These are phyloP conservation scores for Eupithecia abbreviata DNA, from an alignment of 2,888 invertebrate species.

Conservation along the genomic window DNA sequence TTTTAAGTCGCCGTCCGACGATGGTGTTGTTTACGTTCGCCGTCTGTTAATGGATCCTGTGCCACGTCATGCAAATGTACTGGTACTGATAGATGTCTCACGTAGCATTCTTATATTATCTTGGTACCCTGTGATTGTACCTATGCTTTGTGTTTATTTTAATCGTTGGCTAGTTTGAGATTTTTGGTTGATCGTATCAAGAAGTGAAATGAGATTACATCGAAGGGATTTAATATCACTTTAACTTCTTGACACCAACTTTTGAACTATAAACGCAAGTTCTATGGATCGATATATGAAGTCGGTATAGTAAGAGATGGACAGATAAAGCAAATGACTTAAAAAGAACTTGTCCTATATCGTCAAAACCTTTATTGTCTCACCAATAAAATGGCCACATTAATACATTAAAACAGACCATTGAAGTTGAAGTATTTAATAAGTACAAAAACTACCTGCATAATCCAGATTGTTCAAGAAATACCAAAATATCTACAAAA, in stretches of 20 bases:
- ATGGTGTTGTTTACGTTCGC: conserved; percentile 65
- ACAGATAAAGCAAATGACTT: too few relatives aligned
- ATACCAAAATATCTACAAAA: conserved; percentile 27
- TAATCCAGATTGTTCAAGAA: conserved; percentile 6
- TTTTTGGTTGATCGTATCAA: neutral
- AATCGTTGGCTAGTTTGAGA: neutral
- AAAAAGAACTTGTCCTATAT: too few relatives aligned
- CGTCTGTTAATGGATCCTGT: conserved; percentile 66
- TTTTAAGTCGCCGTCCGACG: conserved; percentile 68
- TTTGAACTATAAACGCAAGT: neutral
- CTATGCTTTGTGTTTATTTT: neutral
- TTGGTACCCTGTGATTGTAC: conserved; percentile 18
- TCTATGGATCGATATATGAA: neutral
- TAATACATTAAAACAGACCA: neutral
- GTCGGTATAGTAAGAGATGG: too few relatives aligned
- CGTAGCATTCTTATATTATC: conserved; percentile 42
- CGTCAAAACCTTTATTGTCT: neutral
- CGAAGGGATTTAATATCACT: neutral
- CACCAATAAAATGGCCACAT: neutral
- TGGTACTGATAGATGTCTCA: conserved; percentile 54
- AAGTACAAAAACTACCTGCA: neutral
- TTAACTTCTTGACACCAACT: neutral
- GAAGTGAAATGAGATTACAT: conserved; percentile 1
- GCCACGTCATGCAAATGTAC: conserved; percentile 55
- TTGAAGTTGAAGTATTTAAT: neutral